Evolutionary conservation across 2,113 vertebrate species (phyloP).

Genomic region (Elephantulus edwardii): DNA sequence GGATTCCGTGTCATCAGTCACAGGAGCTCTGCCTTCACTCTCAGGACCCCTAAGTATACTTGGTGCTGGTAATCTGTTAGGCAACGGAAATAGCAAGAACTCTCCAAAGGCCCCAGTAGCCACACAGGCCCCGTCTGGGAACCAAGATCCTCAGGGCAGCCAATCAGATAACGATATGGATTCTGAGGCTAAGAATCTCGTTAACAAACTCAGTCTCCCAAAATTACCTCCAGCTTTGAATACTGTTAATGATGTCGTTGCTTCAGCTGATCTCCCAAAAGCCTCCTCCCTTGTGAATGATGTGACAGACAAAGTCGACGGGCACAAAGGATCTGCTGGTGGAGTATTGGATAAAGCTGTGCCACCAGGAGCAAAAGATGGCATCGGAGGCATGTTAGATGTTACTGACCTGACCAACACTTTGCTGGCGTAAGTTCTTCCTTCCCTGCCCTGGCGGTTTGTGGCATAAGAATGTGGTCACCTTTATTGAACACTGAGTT

Average conservation of each 20-base stretch:
- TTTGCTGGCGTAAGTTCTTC: conserved; percentile 51
- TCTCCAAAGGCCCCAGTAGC: not conserved
- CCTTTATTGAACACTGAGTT: not conserved
- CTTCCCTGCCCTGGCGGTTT: not conserved
- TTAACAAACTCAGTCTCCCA: not conserved
- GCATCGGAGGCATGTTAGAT: no score
- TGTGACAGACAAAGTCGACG: not conserved
- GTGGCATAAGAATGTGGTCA: not conserved
- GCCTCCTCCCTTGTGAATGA: not conserved
- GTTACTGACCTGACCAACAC: not conserved
- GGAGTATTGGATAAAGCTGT: not conserved
- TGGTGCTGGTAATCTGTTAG: not conserved
- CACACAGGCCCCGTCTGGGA: not conserved
- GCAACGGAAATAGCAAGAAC: not conserved
- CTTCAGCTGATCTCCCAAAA: not conserved
- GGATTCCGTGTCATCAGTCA: no score
- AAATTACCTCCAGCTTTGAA: not conserved
- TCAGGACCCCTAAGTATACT: not conserved
- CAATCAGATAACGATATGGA: not conserved
- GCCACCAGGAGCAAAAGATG: not conserved
- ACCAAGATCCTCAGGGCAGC: not conserved
- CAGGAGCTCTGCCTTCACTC: no score
- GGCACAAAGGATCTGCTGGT: not conserved
- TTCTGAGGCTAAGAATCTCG: no score
- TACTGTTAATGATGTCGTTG: no score